A percentile compares a stretch with the other conserved stretches of the same genome.
Evolutionary conservation across 2,797 vertebrate species (phyloP).

Genomic region (Lateolabrax maculatus): DNA sequence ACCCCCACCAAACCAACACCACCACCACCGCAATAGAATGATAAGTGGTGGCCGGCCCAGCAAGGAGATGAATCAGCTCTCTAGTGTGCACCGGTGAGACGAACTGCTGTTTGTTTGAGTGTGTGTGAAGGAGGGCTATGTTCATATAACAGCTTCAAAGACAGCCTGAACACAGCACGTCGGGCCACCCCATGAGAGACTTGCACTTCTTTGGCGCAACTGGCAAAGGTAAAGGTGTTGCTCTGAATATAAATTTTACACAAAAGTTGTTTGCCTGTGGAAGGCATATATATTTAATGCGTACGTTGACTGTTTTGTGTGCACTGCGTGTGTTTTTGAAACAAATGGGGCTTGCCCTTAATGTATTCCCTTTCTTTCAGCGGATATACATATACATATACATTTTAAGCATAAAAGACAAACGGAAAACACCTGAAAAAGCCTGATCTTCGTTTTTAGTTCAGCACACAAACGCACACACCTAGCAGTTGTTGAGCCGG

Average conservation of each 20-base stretch:
- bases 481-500: too few species aligned
- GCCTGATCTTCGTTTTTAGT: background rate
- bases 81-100: conserved; percentile 28
- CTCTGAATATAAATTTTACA: conserved; percentile 21
- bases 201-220: conserved; percentile 9
- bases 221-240: conserved; percentile 17
- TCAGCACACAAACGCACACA: background rate
- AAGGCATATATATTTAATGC: background rate
- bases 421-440: background rate
- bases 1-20: too few species aligned
- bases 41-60: conserved; percentile 40
- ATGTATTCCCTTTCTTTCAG: background rate
- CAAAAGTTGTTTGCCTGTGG: background rate
- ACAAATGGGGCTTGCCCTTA: background rate
- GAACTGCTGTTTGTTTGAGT: conserved; percentile 63
- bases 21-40: too few species aligned
- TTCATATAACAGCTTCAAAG: conserved; percentile 49
- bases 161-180: conserved; percentile 32
- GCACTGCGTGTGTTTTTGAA: background rate
- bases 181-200: conserved; percentile 7
- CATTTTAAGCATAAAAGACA: background rate
- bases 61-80: conserved; percentile 50
- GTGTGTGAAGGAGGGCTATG: conserved; percentile 21
- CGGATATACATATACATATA: too few species aligned
- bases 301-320: background rate